A percentile compares a stretch with the other conserved stretches of the same genome.
Conservation (phyloP, 2,113 vertebrate species). For the Myodes glareolus region DNA sequence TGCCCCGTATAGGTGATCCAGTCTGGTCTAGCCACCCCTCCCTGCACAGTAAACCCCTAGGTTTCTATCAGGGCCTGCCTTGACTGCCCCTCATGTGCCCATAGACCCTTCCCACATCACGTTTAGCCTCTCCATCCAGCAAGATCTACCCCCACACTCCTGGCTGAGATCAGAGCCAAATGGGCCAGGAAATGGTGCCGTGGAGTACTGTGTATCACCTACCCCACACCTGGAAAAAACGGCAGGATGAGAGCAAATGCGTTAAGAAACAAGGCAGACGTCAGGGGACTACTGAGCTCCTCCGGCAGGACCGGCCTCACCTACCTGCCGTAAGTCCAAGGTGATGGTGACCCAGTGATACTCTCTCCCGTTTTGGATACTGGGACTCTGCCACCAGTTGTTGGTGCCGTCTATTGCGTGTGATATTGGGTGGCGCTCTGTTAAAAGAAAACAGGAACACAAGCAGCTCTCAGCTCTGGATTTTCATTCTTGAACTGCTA, state of each 20-base stretch:
- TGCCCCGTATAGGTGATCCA: neutral
- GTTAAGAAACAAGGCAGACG: neutral
- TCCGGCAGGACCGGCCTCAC: neutral
- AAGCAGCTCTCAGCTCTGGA: neutral
- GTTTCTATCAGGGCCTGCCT: neutral
- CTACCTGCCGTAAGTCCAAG: constrained; percentile 96
- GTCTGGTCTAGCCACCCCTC: neutral
- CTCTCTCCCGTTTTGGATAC: constrained; percentile 96
- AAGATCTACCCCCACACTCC: neutral
- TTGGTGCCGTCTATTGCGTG: constrained; percentile 97
- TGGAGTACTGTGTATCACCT: neutral
- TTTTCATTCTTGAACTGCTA: neutral
- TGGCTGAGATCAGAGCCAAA: neutral
- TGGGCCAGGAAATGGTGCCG: neutral
- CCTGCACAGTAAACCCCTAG: neutral
- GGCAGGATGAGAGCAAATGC: neutral
- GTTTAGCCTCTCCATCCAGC: neutral
- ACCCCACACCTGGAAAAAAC: neutral
- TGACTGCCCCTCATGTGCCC: neutral
- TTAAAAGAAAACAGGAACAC: constrained; percentile 58
- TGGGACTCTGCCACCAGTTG: constrained; percentile 99
- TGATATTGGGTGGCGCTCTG: constrained; percentile 95
- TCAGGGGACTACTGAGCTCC: neutral
- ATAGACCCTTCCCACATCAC: neutral
- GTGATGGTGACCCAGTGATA: constrained; percentile 97